Evolutionary conservation across 35 echinoderm and acorn worm genomes (phyloP).

Genomic region (Heliocidaris tuberculata): DNA sequence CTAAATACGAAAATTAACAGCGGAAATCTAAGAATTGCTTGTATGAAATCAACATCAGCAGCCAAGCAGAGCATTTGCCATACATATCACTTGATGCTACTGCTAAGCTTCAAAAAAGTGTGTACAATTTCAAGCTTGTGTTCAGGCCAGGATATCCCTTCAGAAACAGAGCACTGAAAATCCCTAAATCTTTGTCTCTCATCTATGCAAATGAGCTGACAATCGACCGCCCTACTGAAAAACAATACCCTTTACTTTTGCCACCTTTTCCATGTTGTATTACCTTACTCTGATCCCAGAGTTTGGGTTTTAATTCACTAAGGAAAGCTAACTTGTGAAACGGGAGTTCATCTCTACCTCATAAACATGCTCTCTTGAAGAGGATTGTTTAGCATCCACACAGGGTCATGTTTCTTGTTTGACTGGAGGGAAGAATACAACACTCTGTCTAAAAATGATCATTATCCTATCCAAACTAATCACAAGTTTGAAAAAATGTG

Average conservation of each 20-base stretch:
- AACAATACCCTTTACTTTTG: slow-evolving; percentile 32
- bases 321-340: slow-evolving; percentile 26
- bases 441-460: background rate
- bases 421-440: background rate
- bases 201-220: slow-evolving; percentile 26
- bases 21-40: background rate
- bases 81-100: background rate
- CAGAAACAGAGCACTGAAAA: background rate
- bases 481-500: background rate
- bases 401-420: background rate
- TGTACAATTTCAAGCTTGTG: too few relatives aligned
- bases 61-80: background rate
- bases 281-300: background rate
- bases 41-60: background rate
- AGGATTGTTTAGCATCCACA: background rate
- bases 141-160: background rate
- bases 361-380: background rate
- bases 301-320: background rate
- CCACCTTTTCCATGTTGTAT: background rate
- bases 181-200: background rate
- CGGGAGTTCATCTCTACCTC: background rate
- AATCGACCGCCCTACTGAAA: background rate
- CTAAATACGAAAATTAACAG: background rate
- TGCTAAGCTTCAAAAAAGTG: background rate
- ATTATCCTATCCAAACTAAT: background rate